A percentile compares a stretch with the other conserved stretches of the same genome.
These are phyloP conservation scores for Melanotaenia duboulayi DNA, from an alignment of 2,113 vertebrate species.

Conservation along the genomic window DNA sequence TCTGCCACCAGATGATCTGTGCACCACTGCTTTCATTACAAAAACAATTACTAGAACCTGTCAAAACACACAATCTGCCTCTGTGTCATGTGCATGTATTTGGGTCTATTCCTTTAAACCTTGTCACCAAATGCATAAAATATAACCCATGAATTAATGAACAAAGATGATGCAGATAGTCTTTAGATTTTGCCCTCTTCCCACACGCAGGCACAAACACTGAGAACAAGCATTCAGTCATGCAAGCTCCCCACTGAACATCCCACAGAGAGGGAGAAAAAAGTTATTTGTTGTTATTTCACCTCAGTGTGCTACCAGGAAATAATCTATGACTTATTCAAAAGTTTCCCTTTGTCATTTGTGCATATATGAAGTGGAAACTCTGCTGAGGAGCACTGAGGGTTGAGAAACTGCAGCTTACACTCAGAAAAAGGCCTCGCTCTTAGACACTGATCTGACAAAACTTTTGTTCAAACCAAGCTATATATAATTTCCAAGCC, in stretches of 20 bases:
- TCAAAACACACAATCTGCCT: slow-evolving; percentile 29
- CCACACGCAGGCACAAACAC: slow-evolving; percentile 60
- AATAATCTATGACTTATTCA: slow-evolving; percentile 84
- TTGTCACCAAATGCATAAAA: slow-evolving; percentile 78
- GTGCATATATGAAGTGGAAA: slow-evolving; percentile 82
- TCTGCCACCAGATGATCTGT: slow-evolving; percentile 21
- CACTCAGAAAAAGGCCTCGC: slow-evolving; percentile 68
- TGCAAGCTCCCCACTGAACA: slow-evolving; percentile 70
- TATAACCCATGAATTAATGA: slow-evolving; percentile 83
- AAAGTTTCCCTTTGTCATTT: slow-evolving; percentile 75
- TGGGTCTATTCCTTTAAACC: slow-evolving; percentile 65
- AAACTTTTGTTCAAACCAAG: slow-evolving; percentile 74
- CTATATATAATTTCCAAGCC: slow-evolving; percentile 64
- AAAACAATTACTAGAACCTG: slow-evolving; percentile 37
- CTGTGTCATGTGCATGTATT: slow-evolving; percentile 43
- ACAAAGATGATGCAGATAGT: slow-evolving; percentile 81
- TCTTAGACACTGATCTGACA: slow-evolving; percentile 76
- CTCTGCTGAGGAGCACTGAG: slow-evolving; percentile 65
- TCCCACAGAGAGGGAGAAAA: slow-evolving; percentile 58
- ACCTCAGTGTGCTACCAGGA: slow-evolving; percentile 79
- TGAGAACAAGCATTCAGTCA: slow-evolving; percentile 68
- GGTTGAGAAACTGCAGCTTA: slow-evolving; percentile 68
- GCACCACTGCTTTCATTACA: slow-evolving; percentile 19
- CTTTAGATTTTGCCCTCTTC: slow-evolving; percentile 61
- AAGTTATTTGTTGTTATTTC: slow-evolving; percentile 77